Base-by-base conservation (phyloP, 2,888 invertebrate species). In the Pecten maximus region DNA sequence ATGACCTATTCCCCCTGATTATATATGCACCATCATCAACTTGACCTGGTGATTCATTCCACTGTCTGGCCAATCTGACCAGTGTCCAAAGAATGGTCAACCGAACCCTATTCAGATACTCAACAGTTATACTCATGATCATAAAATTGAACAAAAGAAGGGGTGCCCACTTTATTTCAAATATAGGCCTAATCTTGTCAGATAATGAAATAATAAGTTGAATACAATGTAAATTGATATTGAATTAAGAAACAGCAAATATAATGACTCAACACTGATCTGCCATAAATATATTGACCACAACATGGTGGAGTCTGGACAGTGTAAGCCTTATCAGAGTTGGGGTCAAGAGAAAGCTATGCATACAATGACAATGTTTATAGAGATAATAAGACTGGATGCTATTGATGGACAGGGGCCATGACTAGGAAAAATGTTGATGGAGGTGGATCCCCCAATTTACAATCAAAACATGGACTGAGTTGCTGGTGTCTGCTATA, bases 301-400 rank as follows among this genome's bases (percentile, higher is more conserved):
- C 28, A 35, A 74, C 35, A 0, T 74, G 12, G 10, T 74, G 10
- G 10, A 12, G 35, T 8, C 74, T 74, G 74, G 35, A 74, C 10
- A 74, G 74, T 74, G 28, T 74, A 35, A 74, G 74, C 35, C 74
- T 74, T 74, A 74, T 74, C 74, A 0, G 3, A 44, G 44, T 12
- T 35, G 74, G 74, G 74, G 74, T 74, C 74, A 74, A 74, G 74
- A 74, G 35, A 10, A 74, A 74, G 74, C 35, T 35, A 74, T 74
- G 74, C 28, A 74, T 28, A 74, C 74, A 74, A 74, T 74, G 74
- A 74, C 74, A 74, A 74, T 74, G 74, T 74, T 74, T 74, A 74
- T 35, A 74, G 74, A 28, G 74, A 74, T 74, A 74, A 74, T 35
- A 44, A 74, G 74, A 35, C 35, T 35, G 28, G 44, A 74, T 74